phyloP scores from a whole-genome alignment of 2,888 invertebrate genomes.

The Pandemis heparana region DNA sequence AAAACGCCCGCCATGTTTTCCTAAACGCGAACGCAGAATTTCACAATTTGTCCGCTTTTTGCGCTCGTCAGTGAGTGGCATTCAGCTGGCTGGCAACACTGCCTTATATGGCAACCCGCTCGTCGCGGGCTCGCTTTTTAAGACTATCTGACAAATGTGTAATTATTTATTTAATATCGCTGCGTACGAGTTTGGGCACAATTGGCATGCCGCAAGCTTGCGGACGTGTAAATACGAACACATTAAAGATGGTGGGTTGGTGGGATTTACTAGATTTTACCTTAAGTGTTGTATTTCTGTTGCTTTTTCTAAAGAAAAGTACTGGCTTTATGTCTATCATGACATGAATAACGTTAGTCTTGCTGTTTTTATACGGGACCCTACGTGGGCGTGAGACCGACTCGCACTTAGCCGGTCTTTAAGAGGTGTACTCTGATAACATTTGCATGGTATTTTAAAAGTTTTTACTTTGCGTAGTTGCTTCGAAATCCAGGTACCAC shows the following conservation, averaged over 20 bases:
- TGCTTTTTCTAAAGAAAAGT: no score
- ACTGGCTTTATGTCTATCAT: no score
- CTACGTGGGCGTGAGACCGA: no score
- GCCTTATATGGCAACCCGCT: slow-evolving; percentile 77
- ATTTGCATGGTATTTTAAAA: no score
- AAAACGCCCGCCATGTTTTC: slow-evolving; percentile 40
- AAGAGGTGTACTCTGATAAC: no score
- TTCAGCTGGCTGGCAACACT: slow-evolving; percentile 70
- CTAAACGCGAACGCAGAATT: slow-evolving; percentile 68
- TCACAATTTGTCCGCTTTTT: slow-evolving; percentile 85
- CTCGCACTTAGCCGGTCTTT: no score
- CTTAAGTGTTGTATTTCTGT: background rate
- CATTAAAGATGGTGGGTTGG: slow-evolving; percentile 42
- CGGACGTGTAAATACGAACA: slow-evolving; percentile 53
- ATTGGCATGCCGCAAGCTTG: slow-evolving; percentile 74
- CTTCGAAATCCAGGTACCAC: background rate
- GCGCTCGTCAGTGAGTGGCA: slow-evolving; percentile 78
- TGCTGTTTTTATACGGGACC: no score
- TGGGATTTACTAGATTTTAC: background rate
- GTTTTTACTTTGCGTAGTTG: background rate
- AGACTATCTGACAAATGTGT: slow-evolving; percentile 84
- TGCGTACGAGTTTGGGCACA: slow-evolving; percentile 76
- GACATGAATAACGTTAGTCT: no score
- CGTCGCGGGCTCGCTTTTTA: slow-evolving; percentile 77
- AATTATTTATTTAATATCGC: slow-evolving; percentile 85